Conservation (phyloP, 2,113 vertebrate species). For the Gymnocephalus cernua region DNA sequence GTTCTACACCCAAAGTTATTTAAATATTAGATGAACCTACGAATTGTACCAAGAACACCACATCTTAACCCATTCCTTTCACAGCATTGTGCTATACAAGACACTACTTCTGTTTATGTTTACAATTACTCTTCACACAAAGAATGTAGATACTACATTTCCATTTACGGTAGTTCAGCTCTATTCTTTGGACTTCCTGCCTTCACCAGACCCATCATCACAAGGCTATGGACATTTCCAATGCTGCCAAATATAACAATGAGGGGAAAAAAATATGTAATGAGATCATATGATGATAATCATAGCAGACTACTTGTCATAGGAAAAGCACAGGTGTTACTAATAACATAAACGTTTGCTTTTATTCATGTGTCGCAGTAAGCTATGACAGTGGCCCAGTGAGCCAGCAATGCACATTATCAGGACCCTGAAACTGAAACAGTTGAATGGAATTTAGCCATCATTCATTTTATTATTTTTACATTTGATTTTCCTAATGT, state of each 20-base stretch:
- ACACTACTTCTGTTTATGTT: neutral
- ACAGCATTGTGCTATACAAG: neutral
- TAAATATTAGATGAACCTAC: neutral
- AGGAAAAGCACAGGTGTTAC: conserved; percentile 3
- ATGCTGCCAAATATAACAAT: neutral
- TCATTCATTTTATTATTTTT: neutral
- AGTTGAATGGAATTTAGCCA: conserved; percentile 1
- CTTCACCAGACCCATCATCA: neutral
- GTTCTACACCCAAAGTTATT: neutral
- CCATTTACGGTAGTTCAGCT: neutral
- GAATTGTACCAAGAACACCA: neutral
- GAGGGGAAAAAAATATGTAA: neutral
- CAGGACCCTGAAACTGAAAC: neutral
- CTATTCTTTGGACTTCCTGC: neutral
- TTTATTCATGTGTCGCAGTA: neutral
- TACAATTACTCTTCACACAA: neutral
- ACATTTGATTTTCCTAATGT: neutral
- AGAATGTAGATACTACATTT: neutral
- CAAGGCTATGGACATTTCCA: neutral
- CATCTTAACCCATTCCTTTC: neutral
- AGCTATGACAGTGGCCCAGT: neutral
- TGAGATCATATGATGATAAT: no score
- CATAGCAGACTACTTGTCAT: neutral
- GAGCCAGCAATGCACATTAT: neutral
- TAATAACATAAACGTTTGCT: conserved; percentile 1